These are phyloP conservation scores for Pangasius krempfi DNA, from an alignment of 2,797 vertebrate species.

Conservation along the genomic window DNA sequence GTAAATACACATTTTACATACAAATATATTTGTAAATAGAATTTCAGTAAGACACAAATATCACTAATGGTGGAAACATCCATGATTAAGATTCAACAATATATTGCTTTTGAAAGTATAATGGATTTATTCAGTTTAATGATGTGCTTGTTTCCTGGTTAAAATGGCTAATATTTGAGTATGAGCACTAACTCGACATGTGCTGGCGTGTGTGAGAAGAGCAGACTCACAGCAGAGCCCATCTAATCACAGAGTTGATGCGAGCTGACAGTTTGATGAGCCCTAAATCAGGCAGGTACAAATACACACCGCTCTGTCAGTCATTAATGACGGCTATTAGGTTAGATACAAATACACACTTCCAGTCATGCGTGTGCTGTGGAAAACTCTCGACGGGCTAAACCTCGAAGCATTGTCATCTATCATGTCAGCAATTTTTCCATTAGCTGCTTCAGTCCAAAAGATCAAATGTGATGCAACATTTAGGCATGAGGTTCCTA, in stretches of 20 bases:
- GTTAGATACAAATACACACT: constrained; percentile 50
- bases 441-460: background rate
- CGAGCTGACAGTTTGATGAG: constrained; percentile 59
- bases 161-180: background rate
- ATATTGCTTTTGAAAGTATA: background rate
- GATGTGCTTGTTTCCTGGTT: background rate
- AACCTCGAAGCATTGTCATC: background rate
- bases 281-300: constrained; percentile 61
- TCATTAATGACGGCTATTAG: constrained; percentile 60
- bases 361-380: constrained; percentile 26
- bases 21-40: background rate
- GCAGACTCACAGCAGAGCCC: constrained; percentile 20
- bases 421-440: background rate
- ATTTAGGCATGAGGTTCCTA: background rate
- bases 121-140: background rate
- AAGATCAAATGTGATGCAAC: background rate
- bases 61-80: background rate
- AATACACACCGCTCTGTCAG: constrained; percentile 52
- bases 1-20: too few relatives aligned
- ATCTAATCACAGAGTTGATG: constrained; percentile 53
- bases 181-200: background rate
- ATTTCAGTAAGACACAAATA: background rate
- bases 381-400: background rate
- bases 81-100: background rate
- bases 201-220: background rate